Conservation (phyloP, 2,888 invertebrate species). For the Ypsolopha scabrella region DNA sequence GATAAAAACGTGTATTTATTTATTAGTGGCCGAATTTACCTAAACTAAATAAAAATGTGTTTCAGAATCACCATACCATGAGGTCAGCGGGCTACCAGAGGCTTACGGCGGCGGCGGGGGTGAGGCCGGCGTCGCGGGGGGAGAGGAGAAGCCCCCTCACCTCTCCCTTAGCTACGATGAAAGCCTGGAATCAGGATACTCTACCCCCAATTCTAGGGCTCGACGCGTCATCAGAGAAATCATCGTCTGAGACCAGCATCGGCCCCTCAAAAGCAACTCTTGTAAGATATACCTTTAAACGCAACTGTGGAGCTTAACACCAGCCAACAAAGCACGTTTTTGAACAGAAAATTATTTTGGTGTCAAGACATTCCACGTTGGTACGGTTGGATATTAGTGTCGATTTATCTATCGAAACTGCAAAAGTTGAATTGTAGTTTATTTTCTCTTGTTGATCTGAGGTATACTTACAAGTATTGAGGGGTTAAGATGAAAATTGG, state of each 20-base stretch:
- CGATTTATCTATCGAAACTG: not conserved
- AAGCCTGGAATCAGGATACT: slow-evolving; percentile 93
- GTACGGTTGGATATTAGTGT: not conserved
- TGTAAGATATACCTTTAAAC: not conserved
- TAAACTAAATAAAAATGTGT: too few relatives aligned
- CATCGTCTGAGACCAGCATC: slow-evolving; percentile 77
- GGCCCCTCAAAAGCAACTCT: not conserved
- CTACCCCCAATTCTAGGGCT: slow-evolving; percentile 93
- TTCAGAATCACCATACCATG: slow-evolving; percentile 92
- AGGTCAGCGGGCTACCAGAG: slow-evolving; percentile 92
- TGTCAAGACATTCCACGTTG: not conserved
- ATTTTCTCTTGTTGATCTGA: too few relatives aligned
- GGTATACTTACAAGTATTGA: too few relatives aligned
- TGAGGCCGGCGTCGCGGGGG: slow-evolving; percentile 73
- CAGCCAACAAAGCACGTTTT: not conserved
- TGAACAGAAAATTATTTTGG: not conserved
- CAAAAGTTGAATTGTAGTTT: too few relatives aligned
- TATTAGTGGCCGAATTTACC: too few relatives aligned
- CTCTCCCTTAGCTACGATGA: slow-evolving; percentile 93
- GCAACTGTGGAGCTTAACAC: not conserved
- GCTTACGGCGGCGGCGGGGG: slow-evolving; percentile 81
- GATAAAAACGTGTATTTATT: too few relatives aligned
- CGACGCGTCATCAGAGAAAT: slow-evolving; percentile 94
- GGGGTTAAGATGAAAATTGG: too few relatives aligned
- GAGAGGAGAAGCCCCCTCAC: slow-evolving; percentile 86